Base-by-base conservation (phyloP, 2,113 vertebrate genomes). In the Paracanthobrama guichenoti region DNA sequence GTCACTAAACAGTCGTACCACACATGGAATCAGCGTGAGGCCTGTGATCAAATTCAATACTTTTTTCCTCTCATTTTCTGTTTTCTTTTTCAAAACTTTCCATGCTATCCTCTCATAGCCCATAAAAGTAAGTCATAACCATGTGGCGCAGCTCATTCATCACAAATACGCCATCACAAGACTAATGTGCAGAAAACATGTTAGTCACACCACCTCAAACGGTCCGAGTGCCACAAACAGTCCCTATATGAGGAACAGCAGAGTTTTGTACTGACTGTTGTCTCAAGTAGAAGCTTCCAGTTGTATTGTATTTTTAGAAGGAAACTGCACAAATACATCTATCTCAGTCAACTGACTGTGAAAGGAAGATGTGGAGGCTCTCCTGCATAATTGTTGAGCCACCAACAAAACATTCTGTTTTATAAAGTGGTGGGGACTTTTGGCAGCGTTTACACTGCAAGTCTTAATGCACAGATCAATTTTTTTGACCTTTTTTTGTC, bases 11-110 rank as follows among this genome's bases (percentile, higher is more conserved):
- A 84, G 48, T 53, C 10, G 20, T 42, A 4, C 24, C 64, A 67
- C 83, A 74, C 86, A 79, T 82, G 75, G 66, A 62, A 85, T 72
- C 44, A 75, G 77, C 48, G 26, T 79, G 66, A 59, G 22, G 66
- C 35, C 62, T 84, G 59, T 87, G 77, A 80, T 67, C 57, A 11
- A 42, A 84, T 22, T 8, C 42, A 50, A 39, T 66, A 22, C 6
- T 18, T 18, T 35, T 18, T 39, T 14, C 44, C 8, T 9, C 13
- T 13, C n/a, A 16, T 78, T 24, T 78, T 39, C 1, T 42, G 12
- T 60, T 35, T 35, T 62, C 7, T 64, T 46, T 48, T 67, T 67
- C 26, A 22, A 60, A 79, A 60, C 62, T 67, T 80, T 50, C 20
- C 60, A 66, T 53, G 24, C 26, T 28, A 28, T 22, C 13, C 18